Conservation (phyloP, 1,140 invertebrate genomes). For the Brachionus sp. region DNA sequence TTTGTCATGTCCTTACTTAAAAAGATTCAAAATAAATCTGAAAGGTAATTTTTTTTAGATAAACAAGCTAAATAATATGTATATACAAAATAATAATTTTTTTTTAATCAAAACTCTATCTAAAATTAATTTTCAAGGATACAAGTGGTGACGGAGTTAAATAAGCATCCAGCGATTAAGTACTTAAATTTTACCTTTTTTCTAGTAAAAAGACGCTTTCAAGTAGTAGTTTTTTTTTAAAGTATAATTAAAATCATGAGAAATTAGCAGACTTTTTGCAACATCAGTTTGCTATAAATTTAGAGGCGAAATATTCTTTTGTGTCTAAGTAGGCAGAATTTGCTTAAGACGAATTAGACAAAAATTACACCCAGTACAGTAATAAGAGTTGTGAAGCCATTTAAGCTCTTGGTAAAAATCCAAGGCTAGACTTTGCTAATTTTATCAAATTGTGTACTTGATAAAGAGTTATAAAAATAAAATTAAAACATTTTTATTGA, state of each 20-base stretch:
- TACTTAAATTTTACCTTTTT: not conserved
- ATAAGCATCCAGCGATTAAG: not conserved
- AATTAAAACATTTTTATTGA: not conserved
- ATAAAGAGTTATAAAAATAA: not conserved
- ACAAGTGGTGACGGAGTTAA: not conserved
- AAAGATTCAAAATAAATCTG: slow-evolving; percentile 33
- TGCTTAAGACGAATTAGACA: not conserved
- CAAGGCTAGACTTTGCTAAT: not conserved
- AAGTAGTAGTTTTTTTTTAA: not conserved
- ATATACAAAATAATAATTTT: no score
- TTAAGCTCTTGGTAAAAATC: not conserved
- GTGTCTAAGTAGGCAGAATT: not conserved
- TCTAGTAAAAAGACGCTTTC: not conserved
- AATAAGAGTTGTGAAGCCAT: not conserved
- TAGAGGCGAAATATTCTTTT: not conserved
- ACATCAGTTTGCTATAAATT: not conserved
- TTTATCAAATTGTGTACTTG: not conserved
- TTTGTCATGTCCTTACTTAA: slow-evolving; percentile 23
- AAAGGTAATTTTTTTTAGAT: slow-evolving; percentile 29
- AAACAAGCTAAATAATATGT: not conserved
- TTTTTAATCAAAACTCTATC: not conserved
- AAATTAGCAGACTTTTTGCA: not conserved
- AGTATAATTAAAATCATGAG: not conserved
- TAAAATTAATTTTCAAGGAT: not conserved
- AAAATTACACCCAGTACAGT: not conserved